Evolutionary conservation across 2,888 invertebrate genomes (phyloP), one percentile per base, ranked within the genome.

Genomic region (Spodoptera picta): DNA sequence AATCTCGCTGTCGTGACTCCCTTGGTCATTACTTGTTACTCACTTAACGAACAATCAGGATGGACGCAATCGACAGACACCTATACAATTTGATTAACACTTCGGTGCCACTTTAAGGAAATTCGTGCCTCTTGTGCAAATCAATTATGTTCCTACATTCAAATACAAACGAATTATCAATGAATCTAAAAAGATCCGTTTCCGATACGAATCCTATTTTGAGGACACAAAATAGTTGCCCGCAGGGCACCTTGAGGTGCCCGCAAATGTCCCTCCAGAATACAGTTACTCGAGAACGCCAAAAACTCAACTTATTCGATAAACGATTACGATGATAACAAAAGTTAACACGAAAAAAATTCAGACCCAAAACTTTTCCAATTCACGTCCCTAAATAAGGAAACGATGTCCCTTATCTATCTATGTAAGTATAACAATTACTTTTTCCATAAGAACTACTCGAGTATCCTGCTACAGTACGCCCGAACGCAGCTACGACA

Each of bases 51-150:
- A 77, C 80, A 77, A 83, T 81, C 81, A 80, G 81, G 77, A 77
- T 75, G 59, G 56, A 61, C 73, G 60, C 69, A 59, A 67, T 64
- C 71, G 59, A 55, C 65, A 64, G 76, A 75, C 65, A 65, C 73
- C 69, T 59, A 64, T 68, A 75, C 78, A 77, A 82, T 80, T 81
- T 69, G 70, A 85, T 86, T 86, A 86, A 72, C 84, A 77, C 80
- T 69, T 59, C 72, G 60, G 70, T 63, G 70, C 69, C 71, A 75
- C 60, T 73, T 68, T 67, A 74, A 73, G 79, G 78, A 81, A 83
- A 68, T 82, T 75, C 56, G 75, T 69, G 57, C 52, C 55, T 27
- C 52, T 75, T 52, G 64, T 68, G 60, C 59, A 56, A 73, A 69
- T 66, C 62, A 76, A 76, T 77, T 73, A 60, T 43, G 43, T 64